Conservation (phyloP, 2,888 invertebrate species). For the Erynnis tages region DNA sequence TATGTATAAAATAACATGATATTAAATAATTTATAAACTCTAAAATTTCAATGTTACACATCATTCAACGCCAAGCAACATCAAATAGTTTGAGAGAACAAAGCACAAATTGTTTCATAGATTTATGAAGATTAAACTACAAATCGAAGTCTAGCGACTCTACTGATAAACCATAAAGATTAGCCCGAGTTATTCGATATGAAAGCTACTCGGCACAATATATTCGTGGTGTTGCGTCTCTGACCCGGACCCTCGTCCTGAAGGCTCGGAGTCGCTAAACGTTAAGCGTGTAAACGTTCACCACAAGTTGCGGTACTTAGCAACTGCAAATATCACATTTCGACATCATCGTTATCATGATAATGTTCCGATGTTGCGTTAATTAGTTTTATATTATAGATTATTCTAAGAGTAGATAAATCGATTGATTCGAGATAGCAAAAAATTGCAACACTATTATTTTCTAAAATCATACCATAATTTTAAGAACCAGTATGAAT, state of each 20-base stretch:
- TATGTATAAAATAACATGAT: slow-evolving; percentile 55
- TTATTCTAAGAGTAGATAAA: slow-evolving; percentile 23
- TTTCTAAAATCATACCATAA: neutral
- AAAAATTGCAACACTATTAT: neutral
- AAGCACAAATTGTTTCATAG: slow-evolving; percentile 61
- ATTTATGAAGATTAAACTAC: slow-evolving; percentile 64
- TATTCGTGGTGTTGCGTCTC: slow-evolving; percentile 10
- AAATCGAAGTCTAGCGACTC: slow-evolving; percentile 77
- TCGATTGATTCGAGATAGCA: slow-evolving; percentile 6
- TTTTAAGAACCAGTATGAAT: slow-evolving; percentile 19
- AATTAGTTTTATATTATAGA: slow-evolving; percentile 20
- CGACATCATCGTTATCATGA: slow-evolving; percentile 13
- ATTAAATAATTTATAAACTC: slow-evolving; percentile 64
- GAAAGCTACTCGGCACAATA: slow-evolving; percentile 26
- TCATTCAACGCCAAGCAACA: slow-evolving; percentile 77
- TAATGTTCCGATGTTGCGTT: slow-evolving; percentile 24
- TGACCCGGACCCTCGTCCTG: slow-evolving; percentile 1
- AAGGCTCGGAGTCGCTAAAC: no score
- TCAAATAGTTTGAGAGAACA: slow-evolving; percentile 68
- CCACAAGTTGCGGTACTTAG: slow-evolving; percentile 25
- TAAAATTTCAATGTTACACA: slow-evolving; percentile 69
- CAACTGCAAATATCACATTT: slow-evolving; percentile 29
- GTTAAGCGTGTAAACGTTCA: slow-evolving; percentile 22
- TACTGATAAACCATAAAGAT: slow-evolving; percentile 56
- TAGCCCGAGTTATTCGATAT: slow-evolving; percentile 33